Evolutionary conservation across 1,140 invertebrate species (phyloP).

Genomic region (Chrysopa pallens): DNA sequence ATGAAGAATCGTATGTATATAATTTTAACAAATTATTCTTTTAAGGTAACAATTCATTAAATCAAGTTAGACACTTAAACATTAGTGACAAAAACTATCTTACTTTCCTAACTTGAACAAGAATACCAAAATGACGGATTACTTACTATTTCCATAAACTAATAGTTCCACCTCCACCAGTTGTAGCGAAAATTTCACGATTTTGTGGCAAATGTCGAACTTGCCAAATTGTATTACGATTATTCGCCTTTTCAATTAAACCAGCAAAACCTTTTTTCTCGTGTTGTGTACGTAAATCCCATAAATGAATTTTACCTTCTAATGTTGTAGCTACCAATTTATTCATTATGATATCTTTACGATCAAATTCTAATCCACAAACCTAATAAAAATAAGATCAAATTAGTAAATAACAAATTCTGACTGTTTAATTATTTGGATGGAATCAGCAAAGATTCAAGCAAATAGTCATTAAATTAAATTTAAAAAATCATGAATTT

Average conservation of each 20-base stretch:
- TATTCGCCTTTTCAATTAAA: slow-evolving; percentile 43
- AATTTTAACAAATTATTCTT: no score
- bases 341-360: slow-evolving; percentile 89
- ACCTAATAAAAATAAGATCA: slow-evolving; percentile 30
- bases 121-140: neutral
- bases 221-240: slow-evolving; percentile 61
- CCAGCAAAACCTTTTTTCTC: slow-evolving; percentile 71
- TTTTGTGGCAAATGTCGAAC: slow-evolving; percentile 83
- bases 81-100: neutral
- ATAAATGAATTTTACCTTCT: slow-evolving; percentile 84
- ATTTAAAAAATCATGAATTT: no score
- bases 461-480: no score
- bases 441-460: no score
- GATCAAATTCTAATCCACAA: slow-evolving; percentile 79
- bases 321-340: slow-evolving; percentile 83
- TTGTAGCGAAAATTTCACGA: slow-evolving; percentile 82
- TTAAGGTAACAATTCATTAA: no score
- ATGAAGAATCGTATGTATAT: no score
- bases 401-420: no score
- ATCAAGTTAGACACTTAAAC: neutral
- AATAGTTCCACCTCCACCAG: slow-evolving; percentile 72
- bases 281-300: slow-evolving; percentile 76
- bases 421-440: no score
- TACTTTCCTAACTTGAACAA: neutral
- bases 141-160: slow-evolving; percentile 87